Percentiles rank a stretch among this genome's conserved stretches.
Conservation (phyloP, 2,113 vertebrate species). For the Laticauda laticaudata region DNA sequence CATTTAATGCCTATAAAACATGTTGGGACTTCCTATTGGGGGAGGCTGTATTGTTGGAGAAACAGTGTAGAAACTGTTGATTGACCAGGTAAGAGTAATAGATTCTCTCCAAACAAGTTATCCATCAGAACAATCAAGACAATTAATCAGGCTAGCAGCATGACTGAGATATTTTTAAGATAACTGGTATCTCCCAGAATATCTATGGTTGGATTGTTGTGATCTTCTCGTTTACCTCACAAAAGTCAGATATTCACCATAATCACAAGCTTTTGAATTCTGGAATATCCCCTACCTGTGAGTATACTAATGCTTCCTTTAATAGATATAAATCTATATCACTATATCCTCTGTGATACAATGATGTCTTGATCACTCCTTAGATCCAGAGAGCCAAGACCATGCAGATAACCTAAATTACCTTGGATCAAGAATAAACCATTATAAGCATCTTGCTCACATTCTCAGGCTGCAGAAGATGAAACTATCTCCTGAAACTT, state of each 20-base stretch:
- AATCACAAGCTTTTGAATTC: neutral
- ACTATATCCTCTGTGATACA: neutral
- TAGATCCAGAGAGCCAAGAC: neutral
- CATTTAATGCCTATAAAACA: no score
- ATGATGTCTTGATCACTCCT: neutral
- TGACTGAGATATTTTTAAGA: neutral
- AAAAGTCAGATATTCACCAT: neutral
- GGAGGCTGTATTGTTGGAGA: no score
- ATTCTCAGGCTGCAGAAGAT: neutral
- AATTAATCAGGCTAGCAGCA: neutral
- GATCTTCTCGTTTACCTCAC: neutral
- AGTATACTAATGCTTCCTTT: neutral
- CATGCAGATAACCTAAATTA: neutral
- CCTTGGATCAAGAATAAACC: neutral
- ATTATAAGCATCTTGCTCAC: neutral
- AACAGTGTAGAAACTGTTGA: neutral
- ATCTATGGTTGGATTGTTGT: neutral
- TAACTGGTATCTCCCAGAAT: neutral
- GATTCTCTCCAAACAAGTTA: neutral
- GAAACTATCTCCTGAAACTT: neutral
- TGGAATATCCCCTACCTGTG: neutral
- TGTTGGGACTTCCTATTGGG: no score
- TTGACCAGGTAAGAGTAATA: neutral
- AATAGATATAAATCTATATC: neutral
- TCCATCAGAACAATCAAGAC: neutral